A percentile compares a stretch with the other conserved stretches of the same genome.
phyloP scores from a whole-genome alignment of 2,888 invertebrate species.

The Latrodectus elegans region DNA sequence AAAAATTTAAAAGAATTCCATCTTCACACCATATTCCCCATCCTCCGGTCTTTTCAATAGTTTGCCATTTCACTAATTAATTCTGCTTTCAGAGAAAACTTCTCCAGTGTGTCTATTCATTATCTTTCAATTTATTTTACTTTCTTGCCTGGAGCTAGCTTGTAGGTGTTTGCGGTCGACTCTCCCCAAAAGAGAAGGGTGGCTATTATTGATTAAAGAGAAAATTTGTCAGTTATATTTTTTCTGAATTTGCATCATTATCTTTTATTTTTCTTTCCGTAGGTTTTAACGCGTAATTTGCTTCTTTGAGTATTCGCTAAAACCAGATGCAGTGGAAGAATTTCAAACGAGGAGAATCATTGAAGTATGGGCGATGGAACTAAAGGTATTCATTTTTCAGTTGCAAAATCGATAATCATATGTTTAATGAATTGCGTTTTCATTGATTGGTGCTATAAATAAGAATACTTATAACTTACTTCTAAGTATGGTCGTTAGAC shows the following conservation, averaged over 20 bases:
- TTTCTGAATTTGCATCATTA: slow-evolving; percentile 38
- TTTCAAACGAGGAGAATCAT: not conserved
- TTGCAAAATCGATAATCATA: not conserved
- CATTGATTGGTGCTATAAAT: not conserved
- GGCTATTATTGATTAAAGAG: slow-evolving; percentile 1
- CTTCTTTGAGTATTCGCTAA: slow-evolving; percentile 7
- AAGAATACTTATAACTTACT: no score
- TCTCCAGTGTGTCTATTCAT: slow-evolving; percentile 2
- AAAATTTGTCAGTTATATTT: not conserved
- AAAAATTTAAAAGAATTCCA: not conserved
- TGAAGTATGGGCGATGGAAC: not conserved
- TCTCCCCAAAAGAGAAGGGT: not conserved
- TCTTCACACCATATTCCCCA: not conserved
- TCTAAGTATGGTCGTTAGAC: no score
- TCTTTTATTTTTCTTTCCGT: slow-evolving; percentile 23
- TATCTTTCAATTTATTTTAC: not conserved
- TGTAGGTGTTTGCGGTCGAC: not conserved
- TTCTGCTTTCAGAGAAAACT: not conserved
- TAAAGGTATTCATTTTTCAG: not conserved
- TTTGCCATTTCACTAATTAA: slow-evolving; percentile 1
- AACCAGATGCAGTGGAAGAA: slow-evolving; percentile 2
- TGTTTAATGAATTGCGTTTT: not conserved
- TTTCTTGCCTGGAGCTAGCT: not conserved
- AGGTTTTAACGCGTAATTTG: slow-evolving; percentile 21
- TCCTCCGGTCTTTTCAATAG: not conserved